A percentile compares a stretch with the other conserved stretches of the same genome.
These are phyloP conservation scores for Ormyrus rosae DNA, from an alignment of 2,888 invertebrate genomes.

Conservation along the genomic window DNA sequence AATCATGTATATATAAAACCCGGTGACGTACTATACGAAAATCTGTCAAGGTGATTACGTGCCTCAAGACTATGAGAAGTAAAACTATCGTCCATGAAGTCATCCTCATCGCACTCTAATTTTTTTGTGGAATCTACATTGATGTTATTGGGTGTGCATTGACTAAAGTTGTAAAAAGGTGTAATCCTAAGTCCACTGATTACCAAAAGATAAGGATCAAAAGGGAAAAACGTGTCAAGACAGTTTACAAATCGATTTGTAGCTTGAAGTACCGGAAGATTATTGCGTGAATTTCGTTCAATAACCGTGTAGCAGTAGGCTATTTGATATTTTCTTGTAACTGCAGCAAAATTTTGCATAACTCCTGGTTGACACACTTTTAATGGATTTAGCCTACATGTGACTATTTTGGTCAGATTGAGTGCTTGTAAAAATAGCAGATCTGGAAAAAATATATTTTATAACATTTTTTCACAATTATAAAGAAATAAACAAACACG, in stretches of 20 bases:
- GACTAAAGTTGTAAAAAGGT: conserved; percentile 77
- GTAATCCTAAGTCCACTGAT: conserved; percentile 76
- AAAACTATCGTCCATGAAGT: conserved; percentile 65
- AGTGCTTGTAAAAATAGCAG: conserved; percentile 87
- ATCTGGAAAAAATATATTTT: conserved; percentile 78
- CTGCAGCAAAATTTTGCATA: conserved; percentile 87
- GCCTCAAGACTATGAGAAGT: conserved; percentile 56
- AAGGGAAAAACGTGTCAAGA: conserved; percentile 89
- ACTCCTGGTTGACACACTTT: conserved; percentile 87
- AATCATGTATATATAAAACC: conserved; percentile 58
- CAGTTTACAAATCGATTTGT: conserved; percentile 76
- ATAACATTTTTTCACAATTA: conserved; percentile 31
- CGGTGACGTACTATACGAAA: conserved; percentile 64
- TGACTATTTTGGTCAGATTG: conserved; percentile 90
- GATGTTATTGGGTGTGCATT: conserved; percentile 62
- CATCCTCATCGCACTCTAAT: conserved; percentile 62
- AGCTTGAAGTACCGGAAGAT: conserved; percentile 79
- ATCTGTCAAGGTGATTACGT: conserved; percentile 58
- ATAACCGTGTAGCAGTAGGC: conserved; percentile 94
- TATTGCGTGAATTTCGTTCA: conserved; percentile 86
- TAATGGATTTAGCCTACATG: conserved; percentile 91
- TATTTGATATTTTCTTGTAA: conserved; percentile 90
- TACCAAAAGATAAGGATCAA: conserved; percentile 90
- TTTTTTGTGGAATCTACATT: conserved; percentile 44
- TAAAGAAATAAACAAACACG: conserved; percentile 22